These are phyloP conservation scores for Romanogobio albipinnatus DNA, from an alignment of 2,113 vertebrate species.

Conservation along the genomic window DNA sequence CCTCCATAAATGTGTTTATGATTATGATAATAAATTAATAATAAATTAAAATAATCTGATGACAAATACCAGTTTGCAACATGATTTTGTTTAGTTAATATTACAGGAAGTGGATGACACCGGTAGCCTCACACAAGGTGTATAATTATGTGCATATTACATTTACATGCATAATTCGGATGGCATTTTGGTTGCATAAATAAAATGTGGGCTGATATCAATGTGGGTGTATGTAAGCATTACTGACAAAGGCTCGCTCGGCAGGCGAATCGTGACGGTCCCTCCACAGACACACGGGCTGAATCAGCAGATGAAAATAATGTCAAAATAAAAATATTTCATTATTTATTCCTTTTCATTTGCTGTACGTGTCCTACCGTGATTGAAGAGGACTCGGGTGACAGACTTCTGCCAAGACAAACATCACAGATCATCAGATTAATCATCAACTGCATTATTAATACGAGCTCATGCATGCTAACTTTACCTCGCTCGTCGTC, in stretches of 20 bases:
- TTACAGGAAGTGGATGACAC: not conserved
- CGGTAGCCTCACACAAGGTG: not conserved
- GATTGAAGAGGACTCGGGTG: conserved; percentile 11
- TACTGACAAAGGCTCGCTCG: conserved; percentile 17
- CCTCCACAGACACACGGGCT: not conserved
- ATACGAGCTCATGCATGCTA: not conserved
- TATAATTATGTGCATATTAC: not conserved
- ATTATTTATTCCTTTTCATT: not conserved
- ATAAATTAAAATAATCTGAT: not conserved
- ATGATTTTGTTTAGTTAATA: not conserved
- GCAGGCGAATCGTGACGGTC: not conserved
- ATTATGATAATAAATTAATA: not conserved
- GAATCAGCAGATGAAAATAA: not conserved
- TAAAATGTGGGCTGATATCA: not conserved
- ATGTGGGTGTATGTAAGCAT: not conserved
- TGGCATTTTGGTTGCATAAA: not conserved
- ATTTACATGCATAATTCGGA: not conserved
- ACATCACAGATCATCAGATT: not conserved
- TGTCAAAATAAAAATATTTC: not conserved
- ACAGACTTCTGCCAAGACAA: conserved; percentile 27
- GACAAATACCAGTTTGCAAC: not conserved
- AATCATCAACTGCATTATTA: not conserved
- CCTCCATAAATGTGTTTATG: not conserved
- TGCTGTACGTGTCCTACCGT: not conserved
- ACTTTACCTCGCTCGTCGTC: conserved; percentile 37